phyloP scores from a whole-genome alignment of 2,113 vertebrate species.

The Diphyllodes magnificus region DNA sequence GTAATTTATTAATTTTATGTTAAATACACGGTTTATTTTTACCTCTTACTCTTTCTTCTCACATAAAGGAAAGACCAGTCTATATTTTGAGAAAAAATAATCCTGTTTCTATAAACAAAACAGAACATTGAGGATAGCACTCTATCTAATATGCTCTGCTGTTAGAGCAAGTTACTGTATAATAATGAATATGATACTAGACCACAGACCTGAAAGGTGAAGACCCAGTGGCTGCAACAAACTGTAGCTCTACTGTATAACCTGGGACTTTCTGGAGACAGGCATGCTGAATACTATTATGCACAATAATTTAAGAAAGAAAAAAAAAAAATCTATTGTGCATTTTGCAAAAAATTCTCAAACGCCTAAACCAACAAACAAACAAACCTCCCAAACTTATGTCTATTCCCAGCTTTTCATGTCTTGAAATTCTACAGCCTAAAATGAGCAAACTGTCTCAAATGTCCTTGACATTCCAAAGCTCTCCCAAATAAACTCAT shows the following conservation, averaged over 20 bases:
- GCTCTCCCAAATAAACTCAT: not conserved
- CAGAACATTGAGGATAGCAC: not conserved
- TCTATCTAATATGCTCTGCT: not conserved
- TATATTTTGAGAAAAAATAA: not conserved
- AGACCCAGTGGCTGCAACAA: not conserved
- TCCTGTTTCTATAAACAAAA: not conserved
- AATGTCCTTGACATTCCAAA: not conserved
- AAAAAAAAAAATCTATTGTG: not conserved
- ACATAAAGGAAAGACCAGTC: not conserved
- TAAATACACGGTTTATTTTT: not conserved
- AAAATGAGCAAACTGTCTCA: not conserved
- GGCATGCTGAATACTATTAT: not conserved
- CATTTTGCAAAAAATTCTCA: not conserved
- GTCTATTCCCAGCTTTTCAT: not conserved
- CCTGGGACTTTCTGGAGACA: not conserved
- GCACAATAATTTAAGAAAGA: not conserved
- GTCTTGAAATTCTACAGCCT: not conserved
- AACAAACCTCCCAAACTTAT: fast-evolving
- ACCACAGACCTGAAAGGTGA: not conserved
- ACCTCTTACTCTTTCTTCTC: not conserved
- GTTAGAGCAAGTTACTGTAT: not conserved
- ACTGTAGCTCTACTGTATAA: not conserved
- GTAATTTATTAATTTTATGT: not conserved
- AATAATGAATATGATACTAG: not conserved
- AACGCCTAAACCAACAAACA: not conserved